These are phyloP conservation scores for Onychorhynchus coronatus DNA, from an alignment of 2,113 vertebrate species.

Conservation along the genomic window DNA sequence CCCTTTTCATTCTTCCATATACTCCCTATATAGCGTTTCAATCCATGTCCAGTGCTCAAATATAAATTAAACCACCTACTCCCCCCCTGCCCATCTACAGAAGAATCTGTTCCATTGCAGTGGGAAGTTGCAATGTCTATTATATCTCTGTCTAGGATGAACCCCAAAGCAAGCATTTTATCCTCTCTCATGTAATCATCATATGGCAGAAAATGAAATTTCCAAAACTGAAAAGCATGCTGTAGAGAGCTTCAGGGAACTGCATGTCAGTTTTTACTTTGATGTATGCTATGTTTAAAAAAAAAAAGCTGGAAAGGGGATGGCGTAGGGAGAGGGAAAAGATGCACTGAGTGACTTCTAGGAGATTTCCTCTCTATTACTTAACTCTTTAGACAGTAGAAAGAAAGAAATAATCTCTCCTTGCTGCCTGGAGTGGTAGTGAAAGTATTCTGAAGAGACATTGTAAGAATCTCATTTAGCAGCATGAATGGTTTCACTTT, in stretches of 20 bases:
- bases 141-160: slow-evolving; percentile 72
- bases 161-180: slow-evolving; percentile 75
- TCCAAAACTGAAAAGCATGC: slow-evolving; percentile 77
- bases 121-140: slow-evolving; percentile 70
- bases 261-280: slow-evolving; percentile 70
- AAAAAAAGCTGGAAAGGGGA: neutral
- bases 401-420: slow-evolving; percentile 22
- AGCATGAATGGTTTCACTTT: slow-evolving; percentile 21
- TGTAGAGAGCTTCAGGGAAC: slow-evolving; percentile 73
- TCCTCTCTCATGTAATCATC: slow-evolving; percentile 72
- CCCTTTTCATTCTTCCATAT: neutral
- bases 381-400: slow-evolving; percentile 62
- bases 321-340: neutral
- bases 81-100: neutral
- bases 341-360: slow-evolving; percentile 25
- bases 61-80: slow-evolving; percentile 36
- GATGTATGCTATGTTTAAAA: slow-evolving; percentile 64
- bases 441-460: slow-evolving; percentile 36
- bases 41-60: neutral
- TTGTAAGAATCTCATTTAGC: slow-evolving; percentile 38
- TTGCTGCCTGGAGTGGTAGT: slow-evolving; percentile 22
- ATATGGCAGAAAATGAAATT: slow-evolving; percentile 77
- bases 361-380: slow-evolving; percentile 56
- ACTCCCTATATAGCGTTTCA: neutral
- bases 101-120: slow-evolving; percentile 64